A percentile compares a stretch with the other conserved stretches of the same genome.
These are phyloP conservation scores for Turritopsis rubra DNA, from an alignment of 30 jellyfish, hydroid and myxozoan genomes.

Conservation along the genomic window DNA sequence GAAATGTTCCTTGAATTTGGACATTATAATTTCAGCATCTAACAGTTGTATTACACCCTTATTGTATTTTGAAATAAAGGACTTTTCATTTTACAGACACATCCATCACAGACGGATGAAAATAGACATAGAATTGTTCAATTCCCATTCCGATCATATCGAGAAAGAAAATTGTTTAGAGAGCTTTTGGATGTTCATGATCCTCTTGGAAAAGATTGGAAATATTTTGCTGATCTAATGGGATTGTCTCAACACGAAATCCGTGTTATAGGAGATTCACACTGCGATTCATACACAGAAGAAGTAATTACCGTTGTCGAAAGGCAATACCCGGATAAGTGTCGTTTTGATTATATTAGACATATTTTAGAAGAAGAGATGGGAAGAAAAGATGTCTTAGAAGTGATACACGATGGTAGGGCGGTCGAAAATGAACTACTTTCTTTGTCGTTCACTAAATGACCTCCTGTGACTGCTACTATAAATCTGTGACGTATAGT, in stretches of 20 bases:
- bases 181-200: not conserved
- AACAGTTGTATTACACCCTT: too few relatives aligned
- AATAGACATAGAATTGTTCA: not conserved
- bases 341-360: not conserved
- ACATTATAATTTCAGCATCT: too few relatives aligned
- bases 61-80: too few relatives aligned
- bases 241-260: not conserved
- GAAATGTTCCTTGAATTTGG: too few relatives aligned
- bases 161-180: not conserved
- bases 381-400: not conserved
- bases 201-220: not conserved
- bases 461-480: too few relatives aligned
- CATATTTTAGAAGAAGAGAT: not conserved
- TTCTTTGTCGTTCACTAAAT: too few relatives aligned
- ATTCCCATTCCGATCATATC: not conserved
- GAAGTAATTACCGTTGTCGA: not conserved
- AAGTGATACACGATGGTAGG: not conserved
- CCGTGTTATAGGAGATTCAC: not conserved
- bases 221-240: constrained; percentile 5
- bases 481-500: too few relatives aligned
- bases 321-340: not conserved
- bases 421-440: not conserved
- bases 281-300: not conserved
- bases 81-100: too few relatives aligned
- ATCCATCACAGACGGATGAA: not conserved